Evolutionary conservation across 2,888 invertebrate species (phyloP), one percentile per base, ranked within the genome.

Genomic region (Cantharis nigra): DNA sequence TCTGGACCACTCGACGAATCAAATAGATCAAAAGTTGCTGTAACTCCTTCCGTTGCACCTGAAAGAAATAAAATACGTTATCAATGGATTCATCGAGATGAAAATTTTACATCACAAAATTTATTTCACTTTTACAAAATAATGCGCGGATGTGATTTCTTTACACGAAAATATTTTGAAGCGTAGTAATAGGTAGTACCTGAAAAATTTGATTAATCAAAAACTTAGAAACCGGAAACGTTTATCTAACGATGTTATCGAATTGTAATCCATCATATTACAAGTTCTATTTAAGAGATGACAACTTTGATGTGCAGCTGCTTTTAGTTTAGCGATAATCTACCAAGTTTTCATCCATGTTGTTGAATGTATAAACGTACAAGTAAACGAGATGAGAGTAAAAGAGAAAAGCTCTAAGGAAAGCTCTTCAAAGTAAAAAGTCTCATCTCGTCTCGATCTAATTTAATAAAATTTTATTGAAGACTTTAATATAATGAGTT

Each of bases 1-100:
- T 92, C 92, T 82, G 91, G 91, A 79, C 91, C 91, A 84, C 91
- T 91, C 79, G 88, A 89, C 82, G 91, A 91, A 87, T 91, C 92
- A 87, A 91, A 92, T 85, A 91, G 88, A 87, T 92, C 91, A 87
- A 91, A 90, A 85, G 88, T 87, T 74, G 88, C 87, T 75, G 88
- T 86, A 71, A 87, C 87, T 76, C 86, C 86, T 78, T 87, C 87
- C 79, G 85, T 86, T 76, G 86, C 85, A 81, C 87, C 88, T 86
- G 83, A 71, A 79, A 77, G 26, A 49, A 64, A 71, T 64, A 28
- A 28, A 67, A 26, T 67, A 49, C 1, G 13, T 49, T n/a, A 49
- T n/a, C n/a, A 49, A n/a, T n/a, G 4, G 10, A n/a, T 49, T 0
- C 49, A 49, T 7, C 18, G 65, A 23, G n/a, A 20, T 67, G 11